Conservation (phyloP, 2,113 vertebrate genomes). For the Sebastes fasciatus region DNA sequence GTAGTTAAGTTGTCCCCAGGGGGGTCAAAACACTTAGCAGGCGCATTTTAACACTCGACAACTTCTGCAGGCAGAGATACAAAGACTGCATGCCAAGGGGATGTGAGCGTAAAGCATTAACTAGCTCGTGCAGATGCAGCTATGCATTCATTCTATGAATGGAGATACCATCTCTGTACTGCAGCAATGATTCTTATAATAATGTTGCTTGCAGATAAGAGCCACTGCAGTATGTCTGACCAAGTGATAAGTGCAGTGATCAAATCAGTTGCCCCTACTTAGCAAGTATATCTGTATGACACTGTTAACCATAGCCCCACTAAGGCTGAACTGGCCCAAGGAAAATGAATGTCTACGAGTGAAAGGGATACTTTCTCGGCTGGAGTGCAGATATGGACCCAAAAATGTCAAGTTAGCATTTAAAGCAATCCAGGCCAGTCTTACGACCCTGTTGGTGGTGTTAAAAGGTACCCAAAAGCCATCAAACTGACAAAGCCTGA, state of each 20-base stretch:
- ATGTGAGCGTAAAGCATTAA: conserved; percentile 24
- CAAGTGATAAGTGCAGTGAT: conserved; percentile 5
- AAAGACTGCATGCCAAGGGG: conserved; percentile 32
- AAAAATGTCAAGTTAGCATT: conserved; percentile 80
- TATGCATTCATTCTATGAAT: conserved; percentile 9
- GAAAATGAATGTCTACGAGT: conserved; percentile 19
- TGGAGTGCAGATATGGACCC: conserved; percentile 57
- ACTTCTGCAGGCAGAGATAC: conserved; percentile 49
- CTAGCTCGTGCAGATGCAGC: conserved; percentile 28
- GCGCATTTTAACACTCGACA: conserved; percentile 45
- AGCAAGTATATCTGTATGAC: background rate
- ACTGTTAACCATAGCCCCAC: conserved; percentile 22
- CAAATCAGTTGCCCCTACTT: conserved; percentile 1
- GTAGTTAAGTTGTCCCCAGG: conserved; percentile 66
- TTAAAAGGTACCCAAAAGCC: conserved; percentile 76
- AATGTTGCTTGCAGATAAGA: conserved; percentile 24
- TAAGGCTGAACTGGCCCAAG: background rate
- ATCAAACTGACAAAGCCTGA: conserved; percentile 77
- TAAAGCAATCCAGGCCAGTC: conserved; percentile 65
- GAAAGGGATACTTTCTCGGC: conserved; percentile 28
- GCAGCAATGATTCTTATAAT: background rate
- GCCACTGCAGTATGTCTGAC: background rate
- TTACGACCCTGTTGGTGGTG: conserved; percentile 71
- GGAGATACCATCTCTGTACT: conserved; percentile 14
- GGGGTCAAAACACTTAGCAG: conserved; percentile 66